Conservation (phyloP, 2,888 invertebrate species). For the Microchrysa polita region DNA sequence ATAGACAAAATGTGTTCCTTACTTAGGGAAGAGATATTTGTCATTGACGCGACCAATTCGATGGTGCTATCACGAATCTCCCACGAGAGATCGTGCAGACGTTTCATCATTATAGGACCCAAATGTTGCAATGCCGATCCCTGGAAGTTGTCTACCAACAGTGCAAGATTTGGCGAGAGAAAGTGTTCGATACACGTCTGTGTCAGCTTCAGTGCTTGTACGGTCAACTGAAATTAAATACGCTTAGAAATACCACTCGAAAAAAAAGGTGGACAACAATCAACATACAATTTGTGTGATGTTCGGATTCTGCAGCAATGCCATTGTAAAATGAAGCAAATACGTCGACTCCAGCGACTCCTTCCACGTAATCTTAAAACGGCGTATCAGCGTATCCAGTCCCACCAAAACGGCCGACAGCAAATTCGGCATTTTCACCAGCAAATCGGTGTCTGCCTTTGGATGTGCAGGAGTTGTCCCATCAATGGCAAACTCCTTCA, state of each 20-base stretch:
- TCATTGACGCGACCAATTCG: constrained; percentile 76
- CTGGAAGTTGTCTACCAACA: constrained; percentile 74
- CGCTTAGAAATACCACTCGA: neutral
- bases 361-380: constrained; percentile 79
- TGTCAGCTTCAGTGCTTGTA: constrained; percentile 76
- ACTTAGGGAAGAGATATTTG: constrained; percentile 77
- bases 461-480: constrained; percentile 25
- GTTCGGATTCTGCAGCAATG: constrained; percentile 67
- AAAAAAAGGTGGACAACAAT: neutral
- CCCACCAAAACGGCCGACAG: constrained; percentile 75
- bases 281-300: constrained; percentile 65
- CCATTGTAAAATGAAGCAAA: constrained; percentile 67
- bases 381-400: constrained; percentile 72
- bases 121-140: constrained; percentile 73
- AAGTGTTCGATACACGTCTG: constrained; percentile 78
- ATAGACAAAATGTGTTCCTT: constrained; percentile 58
- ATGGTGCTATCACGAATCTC: constrained; percentile 81
- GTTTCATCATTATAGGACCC: constrained; percentile 73
- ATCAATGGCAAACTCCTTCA: constrained; percentile 67
- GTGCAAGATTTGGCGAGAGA: constrained; percentile 78
- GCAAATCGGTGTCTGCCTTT: constrained; percentile 59
- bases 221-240: constrained; percentile 69
- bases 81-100: constrained; percentile 79
- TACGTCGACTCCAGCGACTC: constrained; percentile 81
- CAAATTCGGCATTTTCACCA: constrained; percentile 66